phyloP scores from a whole-genome alignment of 1,140 invertebrate genomes.

The Dinoponera quadriceps region DNA sequence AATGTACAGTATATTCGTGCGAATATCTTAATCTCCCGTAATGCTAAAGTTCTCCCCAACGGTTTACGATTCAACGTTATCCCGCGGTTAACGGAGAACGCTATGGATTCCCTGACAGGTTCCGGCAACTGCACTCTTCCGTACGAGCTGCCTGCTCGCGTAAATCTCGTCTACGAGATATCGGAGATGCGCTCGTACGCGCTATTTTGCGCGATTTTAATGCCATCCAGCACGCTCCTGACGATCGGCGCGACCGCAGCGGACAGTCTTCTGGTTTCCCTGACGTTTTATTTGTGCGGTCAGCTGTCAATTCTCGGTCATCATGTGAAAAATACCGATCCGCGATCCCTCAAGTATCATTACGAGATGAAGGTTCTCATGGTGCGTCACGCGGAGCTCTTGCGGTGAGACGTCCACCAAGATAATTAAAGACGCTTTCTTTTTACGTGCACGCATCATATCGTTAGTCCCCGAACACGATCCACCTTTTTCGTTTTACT shows the following conservation, averaged over 20 bases:
- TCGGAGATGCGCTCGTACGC: conserved; percentile 27
- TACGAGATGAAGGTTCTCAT: conserved; percentile 52
- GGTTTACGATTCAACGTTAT: neutral
- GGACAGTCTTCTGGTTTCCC: conserved; percentile 55
- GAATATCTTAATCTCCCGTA: neutral
- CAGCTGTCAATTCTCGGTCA: conserved; percentile 54
- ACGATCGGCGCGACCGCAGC: conserved; percentile 58
- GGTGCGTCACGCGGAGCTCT: conserved; percentile 55
- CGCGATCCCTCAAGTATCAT: conserved; percentile 15
- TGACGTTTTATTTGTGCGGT: conserved; percentile 61
- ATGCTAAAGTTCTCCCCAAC: neutral
- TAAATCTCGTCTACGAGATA: conserved; percentile 59
- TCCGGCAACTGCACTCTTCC: conserved; percentile 60
- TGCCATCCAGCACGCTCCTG: conserved; percentile 43
- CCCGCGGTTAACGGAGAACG: neutral
- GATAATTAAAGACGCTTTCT: no score
- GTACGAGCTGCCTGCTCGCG: conserved; percentile 50
- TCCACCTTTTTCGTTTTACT: no score
- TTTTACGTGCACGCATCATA: no score
- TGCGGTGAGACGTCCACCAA: conserved; percentile 39
- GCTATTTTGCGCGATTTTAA: conserved; percentile 60
- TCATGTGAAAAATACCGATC: conserved; percentile 37
- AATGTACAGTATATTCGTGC: neutral
- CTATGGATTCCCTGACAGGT: conserved; percentile 58
- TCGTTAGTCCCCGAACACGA: no score